These are phyloP conservation scores for Alauda arvensis DNA, from an alignment of 2,797 vertebrate genomes.

Conservation along the genomic window DNA sequence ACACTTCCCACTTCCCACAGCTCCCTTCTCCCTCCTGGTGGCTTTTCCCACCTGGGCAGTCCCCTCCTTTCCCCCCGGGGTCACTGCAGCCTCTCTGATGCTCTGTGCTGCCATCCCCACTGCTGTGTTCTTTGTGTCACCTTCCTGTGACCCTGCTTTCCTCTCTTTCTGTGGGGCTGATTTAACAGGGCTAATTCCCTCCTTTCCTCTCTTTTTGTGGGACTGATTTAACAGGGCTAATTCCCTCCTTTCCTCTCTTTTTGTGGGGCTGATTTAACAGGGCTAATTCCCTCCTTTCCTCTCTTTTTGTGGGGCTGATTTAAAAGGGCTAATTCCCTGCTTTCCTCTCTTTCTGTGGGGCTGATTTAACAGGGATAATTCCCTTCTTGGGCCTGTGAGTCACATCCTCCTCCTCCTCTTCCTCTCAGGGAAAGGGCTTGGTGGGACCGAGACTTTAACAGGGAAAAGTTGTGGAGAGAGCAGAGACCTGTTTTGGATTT, in stretches of 20 bases:
- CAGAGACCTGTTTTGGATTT: background rate
- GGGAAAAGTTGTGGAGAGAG: background rate
- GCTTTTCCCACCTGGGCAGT: background rate
- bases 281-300: no score
- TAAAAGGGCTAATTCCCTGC: no score
- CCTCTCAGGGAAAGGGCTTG: background rate
- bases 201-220: no score
- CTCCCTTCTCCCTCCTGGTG: background rate
- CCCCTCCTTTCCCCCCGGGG: background rate
- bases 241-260: background rate
- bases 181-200: background rate
- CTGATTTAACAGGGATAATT: background rate
- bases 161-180: background rate
- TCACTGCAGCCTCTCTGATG: background rate
- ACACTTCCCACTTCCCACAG: background rate
- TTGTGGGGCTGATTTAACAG: background rate
- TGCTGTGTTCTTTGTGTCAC: background rate
- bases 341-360: background rate
- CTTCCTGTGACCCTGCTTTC: background rate
- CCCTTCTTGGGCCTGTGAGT: background rate
- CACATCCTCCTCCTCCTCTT: background rate
- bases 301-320: no score
- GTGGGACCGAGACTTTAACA: background rate
- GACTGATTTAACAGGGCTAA: no score
- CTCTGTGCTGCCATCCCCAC: background rate